Base-by-base conservation (phyloP, 2,888 invertebrate genomes). In the Chrysodeixis includens region DNA sequence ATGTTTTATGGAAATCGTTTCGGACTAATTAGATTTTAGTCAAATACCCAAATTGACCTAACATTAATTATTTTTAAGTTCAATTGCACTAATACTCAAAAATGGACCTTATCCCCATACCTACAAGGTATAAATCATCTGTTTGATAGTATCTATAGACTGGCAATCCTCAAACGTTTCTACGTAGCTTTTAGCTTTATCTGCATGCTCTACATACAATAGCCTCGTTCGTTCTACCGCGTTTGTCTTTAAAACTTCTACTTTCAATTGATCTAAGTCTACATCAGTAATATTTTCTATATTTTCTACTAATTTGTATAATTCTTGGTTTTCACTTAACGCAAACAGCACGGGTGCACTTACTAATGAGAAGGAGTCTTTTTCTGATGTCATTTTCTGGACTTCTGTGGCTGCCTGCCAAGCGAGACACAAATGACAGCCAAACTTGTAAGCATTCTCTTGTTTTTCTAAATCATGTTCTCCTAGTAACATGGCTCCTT, bases 301-400 rank as follows among this genome's bases (percentile, higher is more conserved):
- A 79, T 96, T 95, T 78, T 96, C 95, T 82, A 95, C 81, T 9
- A 78, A 62, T 16, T 91, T 88, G 80, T 97, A 97, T 71, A 98
- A 90, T 7, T 95, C 91, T 3, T 97, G 97, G 84, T 97, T 97
- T 66, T 97, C 95, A 85, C 97, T 97, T 51, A 98, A 91, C 65
- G 98, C 98, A 75, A 98, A 98, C 82, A 98, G 95, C 3, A 98
- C 97, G 0, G 98, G 98, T 3, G 98, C 98, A 83, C 97, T 97
- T 1, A 97, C 97, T 79, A 98, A 90, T 67, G 96, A 97, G 83
- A 96, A 97, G 0, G 95, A 86, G 18, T 91, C 89, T 65, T 91
- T 91, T 95, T 83, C 96, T 89, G 88, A 96, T 93, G 65, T 95
- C 76, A 84, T 84, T 69, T 90, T 92, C 66, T 92, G 90, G 26